Percentiles rank a stretch among this genome's conserved stretches.
Conservation (phyloP, 23 tunicate genomes). For the Trididemnum nubilum region DNA sequence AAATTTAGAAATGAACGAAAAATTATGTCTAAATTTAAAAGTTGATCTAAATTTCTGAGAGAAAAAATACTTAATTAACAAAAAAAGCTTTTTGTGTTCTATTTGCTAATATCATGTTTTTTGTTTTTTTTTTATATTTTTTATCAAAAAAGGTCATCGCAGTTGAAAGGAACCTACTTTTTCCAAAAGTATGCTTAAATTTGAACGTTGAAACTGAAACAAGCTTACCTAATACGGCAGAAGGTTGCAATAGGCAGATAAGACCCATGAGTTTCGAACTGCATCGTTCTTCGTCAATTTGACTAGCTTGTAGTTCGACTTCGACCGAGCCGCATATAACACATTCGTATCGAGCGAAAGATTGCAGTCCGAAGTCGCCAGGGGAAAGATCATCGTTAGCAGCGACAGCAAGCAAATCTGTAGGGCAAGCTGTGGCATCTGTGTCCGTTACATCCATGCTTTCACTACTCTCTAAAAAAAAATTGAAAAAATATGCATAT, state of each 20-base stretch:
- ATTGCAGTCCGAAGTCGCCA: constrained; percentile 10
- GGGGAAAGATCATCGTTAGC: not conserved
- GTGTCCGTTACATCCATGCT: not conserved
- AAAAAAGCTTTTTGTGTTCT: no score
- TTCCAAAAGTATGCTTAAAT: no score
- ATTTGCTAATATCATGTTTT: no score
- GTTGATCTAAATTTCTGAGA: no score
- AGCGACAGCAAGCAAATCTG: not conserved
- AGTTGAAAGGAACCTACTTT: no score
- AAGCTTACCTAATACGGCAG: constrained; percentile 68
- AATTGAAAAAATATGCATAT: no score
- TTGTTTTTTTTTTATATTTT: no score
- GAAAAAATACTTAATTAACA: no score
- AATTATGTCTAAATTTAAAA: no score
- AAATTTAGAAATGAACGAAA: no score
- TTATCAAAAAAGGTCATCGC: no score
- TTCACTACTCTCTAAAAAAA: not conserved
- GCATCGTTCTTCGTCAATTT: not conserved
- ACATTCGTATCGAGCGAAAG: constrained; percentile 41
- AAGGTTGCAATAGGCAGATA: constrained; percentile 66
- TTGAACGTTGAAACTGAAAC: no score
- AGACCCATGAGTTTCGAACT: constrained; percentile 41
- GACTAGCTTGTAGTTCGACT: constrained; percentile 30
- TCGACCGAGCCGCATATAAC: constrained; percentile 65
- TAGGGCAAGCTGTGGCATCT: not conserved